Percentiles rank a stretch among this genome's conserved stretches.
phyloP scores from a whole-genome alignment of 2,113 vertebrate species.

The Larimichthys polyactis region DNA sequence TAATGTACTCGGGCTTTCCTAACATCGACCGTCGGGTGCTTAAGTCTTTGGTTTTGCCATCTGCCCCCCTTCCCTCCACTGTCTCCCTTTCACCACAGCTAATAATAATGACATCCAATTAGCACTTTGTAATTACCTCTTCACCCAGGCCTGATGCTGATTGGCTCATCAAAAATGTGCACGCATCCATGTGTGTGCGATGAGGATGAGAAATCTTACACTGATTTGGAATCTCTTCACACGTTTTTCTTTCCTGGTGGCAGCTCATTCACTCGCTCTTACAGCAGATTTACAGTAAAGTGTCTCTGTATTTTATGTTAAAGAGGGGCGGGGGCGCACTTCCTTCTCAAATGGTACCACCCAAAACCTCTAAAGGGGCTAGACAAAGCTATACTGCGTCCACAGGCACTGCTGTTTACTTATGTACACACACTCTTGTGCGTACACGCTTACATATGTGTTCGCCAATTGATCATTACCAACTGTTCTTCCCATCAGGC shows the following conservation, averaged over 20 bases:
- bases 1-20: conserved; percentile 3
- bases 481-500: conserved; percentile 64
- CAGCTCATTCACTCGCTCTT: not conserved
- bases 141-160: conserved; percentile 57
- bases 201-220: conserved; percentile 26
- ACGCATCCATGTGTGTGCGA: not conserved
- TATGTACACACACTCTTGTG: conserved; percentile 7
- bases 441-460: conserved; percentile 38
- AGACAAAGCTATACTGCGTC: conserved; percentile 28
- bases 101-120: conserved; percentile 72
- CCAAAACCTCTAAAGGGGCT: not conserved
- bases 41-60: conserved; percentile 35
- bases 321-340: not conserved
- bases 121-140: conserved; percentile 67
- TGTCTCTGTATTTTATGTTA: conserved; percentile 15
- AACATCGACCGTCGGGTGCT: conserved; percentile 1
- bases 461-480: conserved; percentile 59
- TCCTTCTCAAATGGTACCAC: not conserved
- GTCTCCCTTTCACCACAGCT: conserved; percentile 18
- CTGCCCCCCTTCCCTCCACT: conserved; percentile 5
- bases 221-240: conserved; percentile 37
- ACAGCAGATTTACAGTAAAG: not conserved
- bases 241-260: not conserved
- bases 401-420: conserved; percentile 24
- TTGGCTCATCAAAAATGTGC: conserved; percentile 56